phyloP scores from a whole-genome alignment of 2,113 vertebrate genomes.

The Mungos mungo region DNA sequence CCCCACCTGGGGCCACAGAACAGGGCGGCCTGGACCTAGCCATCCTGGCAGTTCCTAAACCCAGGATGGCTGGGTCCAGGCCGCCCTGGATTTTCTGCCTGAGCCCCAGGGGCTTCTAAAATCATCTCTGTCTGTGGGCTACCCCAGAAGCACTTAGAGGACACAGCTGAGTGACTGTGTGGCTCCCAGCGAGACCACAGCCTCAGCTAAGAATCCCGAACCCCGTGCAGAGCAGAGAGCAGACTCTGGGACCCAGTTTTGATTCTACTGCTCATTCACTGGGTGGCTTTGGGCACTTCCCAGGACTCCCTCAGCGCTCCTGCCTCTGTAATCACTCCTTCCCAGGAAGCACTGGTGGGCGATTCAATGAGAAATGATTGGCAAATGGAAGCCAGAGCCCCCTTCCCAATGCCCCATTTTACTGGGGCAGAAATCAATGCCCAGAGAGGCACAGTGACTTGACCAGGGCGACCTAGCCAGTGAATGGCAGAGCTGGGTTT shows the following conservation, averaged over 20 bases:
- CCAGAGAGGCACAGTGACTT: neutral
- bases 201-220: neutral
- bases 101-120: neutral
- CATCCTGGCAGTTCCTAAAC: too few relatives aligned
- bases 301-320: neutral
- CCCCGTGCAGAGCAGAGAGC: neutral
- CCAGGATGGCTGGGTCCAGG: too few relatives aligned
- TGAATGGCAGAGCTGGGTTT: neutral
- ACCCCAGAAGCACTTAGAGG: neutral
- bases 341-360: accelerated
- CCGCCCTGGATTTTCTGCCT: neutral
- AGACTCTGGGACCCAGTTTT: neutral
- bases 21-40: too few relatives aligned
- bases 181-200: neutral
- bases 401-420: neutral
- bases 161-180: neutral
- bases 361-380: neutral
- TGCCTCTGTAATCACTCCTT: neutral
- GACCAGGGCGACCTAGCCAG: neutral
- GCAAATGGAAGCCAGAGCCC: neutral
- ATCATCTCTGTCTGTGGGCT: neutral
- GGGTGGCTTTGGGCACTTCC: neutral
- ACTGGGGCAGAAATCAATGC: neutral
- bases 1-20: neutral
- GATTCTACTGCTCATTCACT: neutral